These are phyloP conservation scores for Lordiphosa andalusiaca DNA, from an alignment of 2,888 invertebrate genomes.

Conservation along the genomic window DNA sequence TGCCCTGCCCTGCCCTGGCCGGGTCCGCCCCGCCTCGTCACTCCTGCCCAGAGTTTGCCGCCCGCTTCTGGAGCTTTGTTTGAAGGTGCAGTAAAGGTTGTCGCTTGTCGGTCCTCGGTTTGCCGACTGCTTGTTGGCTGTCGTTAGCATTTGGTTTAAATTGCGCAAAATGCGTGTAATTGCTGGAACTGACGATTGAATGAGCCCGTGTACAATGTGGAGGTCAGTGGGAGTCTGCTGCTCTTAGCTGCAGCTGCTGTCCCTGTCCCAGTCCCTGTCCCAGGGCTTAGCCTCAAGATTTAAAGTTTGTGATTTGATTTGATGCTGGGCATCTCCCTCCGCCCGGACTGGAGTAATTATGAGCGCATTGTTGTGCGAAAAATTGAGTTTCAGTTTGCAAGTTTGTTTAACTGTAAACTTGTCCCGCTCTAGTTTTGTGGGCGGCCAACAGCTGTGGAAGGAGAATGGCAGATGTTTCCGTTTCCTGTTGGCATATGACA, in stretches of 20 bases:
- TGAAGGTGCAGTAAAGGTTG: conserved; percentile 71
- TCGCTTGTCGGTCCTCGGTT: conserved; percentile 42
- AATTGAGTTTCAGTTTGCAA: conserved; percentile 58
- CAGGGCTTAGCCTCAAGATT: conserved; percentile 45
- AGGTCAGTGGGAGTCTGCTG: conserved; percentile 5
- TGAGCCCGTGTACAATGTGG: conserved; percentile 52
- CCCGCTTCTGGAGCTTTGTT: conserved; percentile 21
- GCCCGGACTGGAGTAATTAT: conserved; percentile 51
- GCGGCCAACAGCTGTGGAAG: not conserved
- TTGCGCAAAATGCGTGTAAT: conserved; percentile 75
- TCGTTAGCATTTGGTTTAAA: conserved; percentile 75
- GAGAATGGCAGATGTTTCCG: conserved; percentile 46
- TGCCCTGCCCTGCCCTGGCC: not conserved
- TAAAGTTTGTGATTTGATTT: conserved; percentile 69
- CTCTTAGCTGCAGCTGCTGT: conserved; percentile 53
- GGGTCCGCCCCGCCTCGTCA: no score
- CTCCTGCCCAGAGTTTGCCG: not conserved
- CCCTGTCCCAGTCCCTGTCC: conserved; percentile 10
- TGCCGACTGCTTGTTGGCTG: conserved; percentile 67
- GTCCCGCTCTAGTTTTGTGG: conserved; percentile 27
- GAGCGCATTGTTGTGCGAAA: conserved; percentile 67
- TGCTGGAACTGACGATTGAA: conserved; percentile 75
- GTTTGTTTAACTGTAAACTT: conserved; percentile 61
- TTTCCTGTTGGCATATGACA: conserved; percentile 29
- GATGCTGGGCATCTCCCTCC: conserved; percentile 24